Conservation (phyloP, 2,113 vertebrate genomes). For the Vidua chalybeata region DNA sequence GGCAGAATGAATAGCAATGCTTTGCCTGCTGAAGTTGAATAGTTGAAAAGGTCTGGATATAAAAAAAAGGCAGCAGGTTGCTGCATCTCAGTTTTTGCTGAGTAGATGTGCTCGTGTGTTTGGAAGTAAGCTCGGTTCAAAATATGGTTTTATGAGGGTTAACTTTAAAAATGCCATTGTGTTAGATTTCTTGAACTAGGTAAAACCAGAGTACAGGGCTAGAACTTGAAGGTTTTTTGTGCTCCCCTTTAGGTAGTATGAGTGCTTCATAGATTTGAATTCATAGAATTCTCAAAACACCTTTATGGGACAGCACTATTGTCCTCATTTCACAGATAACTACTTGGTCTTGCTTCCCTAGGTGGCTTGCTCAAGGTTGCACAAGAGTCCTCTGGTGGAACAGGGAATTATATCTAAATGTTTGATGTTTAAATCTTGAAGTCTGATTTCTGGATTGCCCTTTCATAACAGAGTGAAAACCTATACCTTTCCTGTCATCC, state of each 20-base stretch:
- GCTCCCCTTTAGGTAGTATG: neutral
- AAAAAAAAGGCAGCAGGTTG: neutral
- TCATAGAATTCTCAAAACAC: neutral
- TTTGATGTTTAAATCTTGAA: neutral
- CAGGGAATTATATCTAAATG: neutral
- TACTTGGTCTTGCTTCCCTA: neutral
- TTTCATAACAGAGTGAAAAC: neutral
- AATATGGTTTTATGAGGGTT: rapidly evolving
- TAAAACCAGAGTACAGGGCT: neutral
- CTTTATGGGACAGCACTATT: neutral
- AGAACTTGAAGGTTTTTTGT: neutral
- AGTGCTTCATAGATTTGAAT: neutral
- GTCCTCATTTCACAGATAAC: constrained; percentile 13
- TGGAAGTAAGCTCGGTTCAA: neutral
- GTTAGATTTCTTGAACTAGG: neutral
- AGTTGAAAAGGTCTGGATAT: neutral
- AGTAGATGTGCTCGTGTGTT: neutral
- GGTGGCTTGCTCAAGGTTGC: neutral
- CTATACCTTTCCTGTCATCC: neutral
- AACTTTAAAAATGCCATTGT: neutral
- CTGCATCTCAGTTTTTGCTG: neutral
- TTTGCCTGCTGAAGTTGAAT: neutral
- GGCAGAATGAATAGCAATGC: neutral
- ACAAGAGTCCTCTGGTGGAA: neutral
- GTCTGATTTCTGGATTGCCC: neutral